phyloP scores from a whole-genome alignment of 2,113 vertebrate species.

The Cranoglanis bouderius region DNA sequence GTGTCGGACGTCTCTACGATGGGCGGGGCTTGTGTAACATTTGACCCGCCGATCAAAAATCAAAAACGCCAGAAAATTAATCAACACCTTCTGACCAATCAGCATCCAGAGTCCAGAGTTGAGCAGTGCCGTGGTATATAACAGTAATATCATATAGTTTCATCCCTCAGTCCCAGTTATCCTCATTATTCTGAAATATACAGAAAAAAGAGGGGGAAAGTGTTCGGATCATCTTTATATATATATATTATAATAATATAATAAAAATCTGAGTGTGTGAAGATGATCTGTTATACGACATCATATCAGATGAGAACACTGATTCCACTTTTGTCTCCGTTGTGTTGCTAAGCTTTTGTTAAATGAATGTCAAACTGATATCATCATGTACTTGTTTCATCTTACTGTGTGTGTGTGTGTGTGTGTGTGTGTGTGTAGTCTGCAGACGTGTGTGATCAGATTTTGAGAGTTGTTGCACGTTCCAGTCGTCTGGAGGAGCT shows the following conservation, averaged over 20 bases:
- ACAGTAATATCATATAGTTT: neutral
- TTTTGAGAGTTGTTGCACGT: slow-evolving; percentile 87
- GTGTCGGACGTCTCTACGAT: neutral
- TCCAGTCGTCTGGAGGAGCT: slow-evolving; percentile 90
- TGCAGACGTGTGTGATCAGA: slow-evolving; percentile 93
- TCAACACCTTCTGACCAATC: neutral
- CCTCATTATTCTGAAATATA: no score
- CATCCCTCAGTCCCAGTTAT: no score
- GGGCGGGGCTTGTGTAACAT: neutral
- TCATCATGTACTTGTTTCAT: neutral
- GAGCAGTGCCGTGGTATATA: no score
- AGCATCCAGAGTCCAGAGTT: neutral
- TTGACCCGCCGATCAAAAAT: neutral
- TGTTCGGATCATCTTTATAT: no score
- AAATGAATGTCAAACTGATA: neutral
- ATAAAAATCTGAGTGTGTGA: no score
- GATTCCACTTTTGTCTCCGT: neutral
- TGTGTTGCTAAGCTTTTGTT: neutral
- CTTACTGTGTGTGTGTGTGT: neutral
- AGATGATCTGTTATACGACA: neutral
- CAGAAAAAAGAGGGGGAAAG: no score
- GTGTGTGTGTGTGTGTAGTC: slow-evolving; percentile 72
- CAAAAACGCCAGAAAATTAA: neutral
- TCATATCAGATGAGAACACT: neutral
- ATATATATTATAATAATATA: no score